Percentiles rank a stretch among this genome's conserved stretches.
These are phyloP conservation scores for Nasonia giraulti DNA, from an alignment of 1,140 invertebrate species.

Conservation along the genomic window DNA sequence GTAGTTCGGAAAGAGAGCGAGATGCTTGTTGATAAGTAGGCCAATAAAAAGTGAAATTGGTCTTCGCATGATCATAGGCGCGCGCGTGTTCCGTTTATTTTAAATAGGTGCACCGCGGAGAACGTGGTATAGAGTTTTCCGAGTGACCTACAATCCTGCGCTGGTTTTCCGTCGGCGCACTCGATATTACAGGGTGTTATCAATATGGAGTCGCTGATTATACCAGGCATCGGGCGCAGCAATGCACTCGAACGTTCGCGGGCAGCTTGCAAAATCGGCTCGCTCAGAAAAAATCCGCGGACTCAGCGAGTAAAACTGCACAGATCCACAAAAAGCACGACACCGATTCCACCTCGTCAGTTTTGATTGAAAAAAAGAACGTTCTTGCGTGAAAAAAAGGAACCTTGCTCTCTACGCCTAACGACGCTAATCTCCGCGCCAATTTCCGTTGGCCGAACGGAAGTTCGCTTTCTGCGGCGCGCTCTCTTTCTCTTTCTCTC, in stretches of 20 bases:
- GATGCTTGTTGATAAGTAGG: background rate
- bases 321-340: too few species aligned
- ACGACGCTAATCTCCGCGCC: background rate
- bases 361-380: too few species aligned
- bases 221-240: background rate
- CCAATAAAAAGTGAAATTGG: background rate
- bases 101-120: background rate
- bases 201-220: background rate
- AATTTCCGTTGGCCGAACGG: slow-evolving; percentile 1
- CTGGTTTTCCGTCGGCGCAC: too few species aligned
- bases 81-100: background rate
- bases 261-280: background rate
- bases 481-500: background rate
- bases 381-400: too few species aligned
- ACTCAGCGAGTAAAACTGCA: background rate
- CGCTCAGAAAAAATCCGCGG: background rate
- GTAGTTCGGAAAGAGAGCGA: background rate
- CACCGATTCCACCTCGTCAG: too few species aligned
- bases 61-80: background rate
- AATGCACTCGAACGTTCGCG: background rate
- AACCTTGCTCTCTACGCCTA: background rate
- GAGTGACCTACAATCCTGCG: background rate
- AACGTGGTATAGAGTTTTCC: background rate
- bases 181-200: too few species aligned
- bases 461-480: slow-evolving; percentile 10